Percentiles rank a stretch among this genome's conserved stretches.
phyloP scores from a whole-genome alignment of 2,113 vertebrate species.

The Proteles cristata region DNA sequence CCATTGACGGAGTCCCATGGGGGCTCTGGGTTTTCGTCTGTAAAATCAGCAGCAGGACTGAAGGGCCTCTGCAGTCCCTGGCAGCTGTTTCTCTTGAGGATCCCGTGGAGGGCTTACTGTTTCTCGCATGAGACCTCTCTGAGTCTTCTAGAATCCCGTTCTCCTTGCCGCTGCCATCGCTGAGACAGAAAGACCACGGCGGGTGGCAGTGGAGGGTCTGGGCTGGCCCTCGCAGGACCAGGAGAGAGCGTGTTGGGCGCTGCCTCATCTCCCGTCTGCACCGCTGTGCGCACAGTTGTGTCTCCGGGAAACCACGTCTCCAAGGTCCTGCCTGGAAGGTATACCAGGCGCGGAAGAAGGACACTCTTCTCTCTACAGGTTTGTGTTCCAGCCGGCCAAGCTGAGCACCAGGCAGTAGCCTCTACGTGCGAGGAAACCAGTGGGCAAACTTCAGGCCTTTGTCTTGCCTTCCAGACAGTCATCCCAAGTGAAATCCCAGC shows the following conservation, averaged over 20 bases:
- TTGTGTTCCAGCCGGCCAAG: background rate
- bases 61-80: background rate
- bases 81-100: background rate
- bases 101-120: background rate
- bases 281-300: rapidly evolving
- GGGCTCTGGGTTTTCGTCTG: background rate
- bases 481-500: background rate
- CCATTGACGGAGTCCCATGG: background rate
- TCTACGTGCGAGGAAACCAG: background rate
- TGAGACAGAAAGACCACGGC: background rate
- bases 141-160: background rate
- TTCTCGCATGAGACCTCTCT: background rate
- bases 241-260: background rate
- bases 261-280: background rate
- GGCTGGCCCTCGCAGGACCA: background rate
- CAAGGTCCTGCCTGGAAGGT: background rate
- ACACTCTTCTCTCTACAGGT: background rate
- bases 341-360: background rate
- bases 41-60: background rate
- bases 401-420: background rate
- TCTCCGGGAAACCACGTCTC: rapidly evolving
- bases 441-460: background rate
- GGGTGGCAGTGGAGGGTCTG: rapidly evolving
- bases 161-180: background rate
- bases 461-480: background rate